Conservation (phyloP, 2,888 invertebrate genomes). For the Pilophorus perplexus region DNA sequence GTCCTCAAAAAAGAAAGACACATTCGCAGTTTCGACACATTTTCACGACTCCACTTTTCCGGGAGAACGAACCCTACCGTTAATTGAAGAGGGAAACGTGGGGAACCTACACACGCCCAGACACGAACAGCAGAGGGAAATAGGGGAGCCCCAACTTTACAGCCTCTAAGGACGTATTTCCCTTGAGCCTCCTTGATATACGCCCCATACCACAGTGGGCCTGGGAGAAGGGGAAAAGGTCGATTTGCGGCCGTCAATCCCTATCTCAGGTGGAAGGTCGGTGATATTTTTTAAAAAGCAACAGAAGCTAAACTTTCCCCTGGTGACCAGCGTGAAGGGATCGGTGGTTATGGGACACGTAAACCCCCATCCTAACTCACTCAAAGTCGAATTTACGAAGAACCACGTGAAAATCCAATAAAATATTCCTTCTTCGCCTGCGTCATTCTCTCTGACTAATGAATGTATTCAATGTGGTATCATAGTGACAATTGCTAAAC, state of each 20-base stretch:
- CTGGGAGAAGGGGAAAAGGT: background rate
- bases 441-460: too few species aligned
- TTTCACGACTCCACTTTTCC: slow-evolving; percentile 16
- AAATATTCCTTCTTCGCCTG: slow-evolving; percentile 1
- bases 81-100: slow-evolving; percentile 5
- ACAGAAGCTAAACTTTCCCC: slow-evolving; percentile 29
- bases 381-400: slow-evolving; percentile 31
- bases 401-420: too few species aligned
- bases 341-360: slow-evolving; percentile 32
- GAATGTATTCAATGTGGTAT: too few species aligned
- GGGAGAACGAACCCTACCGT: background rate
- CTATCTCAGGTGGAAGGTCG: slow-evolving; percentile 10
- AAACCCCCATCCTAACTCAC: slow-evolving; percentile 26
- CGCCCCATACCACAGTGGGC: background rate
- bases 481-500: too few species aligned
- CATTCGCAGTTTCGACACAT: background rate
- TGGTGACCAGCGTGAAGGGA: slow-evolving; percentile 16
- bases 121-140: background rate
- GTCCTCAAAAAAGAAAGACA: slow-evolving; percentile 16
- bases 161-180: slow-evolving; percentile 34
- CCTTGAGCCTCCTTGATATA: slow-evolving; percentile 31
- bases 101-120: background rate
- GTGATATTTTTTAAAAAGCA: slow-evolving; percentile 29
- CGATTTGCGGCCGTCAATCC: slow-evolving; percentile 21
- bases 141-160: slow-evolving; percentile 15